Evolutionary conservation across 2,797 vertebrate species (phyloP).

Genomic region (Periparus ater): DNA sequence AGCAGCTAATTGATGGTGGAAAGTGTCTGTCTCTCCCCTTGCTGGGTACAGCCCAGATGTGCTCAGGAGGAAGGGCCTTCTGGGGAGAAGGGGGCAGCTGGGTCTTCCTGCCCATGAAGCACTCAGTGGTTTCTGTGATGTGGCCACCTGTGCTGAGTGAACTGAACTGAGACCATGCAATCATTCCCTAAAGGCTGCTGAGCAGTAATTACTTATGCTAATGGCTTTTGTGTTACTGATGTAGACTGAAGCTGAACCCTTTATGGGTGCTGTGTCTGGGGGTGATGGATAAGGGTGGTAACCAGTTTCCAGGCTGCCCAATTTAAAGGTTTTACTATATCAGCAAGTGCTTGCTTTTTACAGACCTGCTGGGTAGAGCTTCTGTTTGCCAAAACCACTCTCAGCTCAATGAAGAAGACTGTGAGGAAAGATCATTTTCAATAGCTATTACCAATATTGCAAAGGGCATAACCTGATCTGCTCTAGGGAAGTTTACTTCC

Average conservation of each 20-base stretch:
- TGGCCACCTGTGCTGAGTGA: neutral
- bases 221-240: neutral
- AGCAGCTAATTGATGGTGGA: neutral
- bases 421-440: neutral
- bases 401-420: neutral
- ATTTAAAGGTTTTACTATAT: neutral
- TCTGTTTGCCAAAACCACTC: neutral
- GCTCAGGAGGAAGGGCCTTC: neutral
- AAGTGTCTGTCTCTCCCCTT: neutral
- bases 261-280: neutral
- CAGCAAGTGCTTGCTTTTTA: neutral
- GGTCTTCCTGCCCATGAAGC: fast-evolving
- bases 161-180: neutral
- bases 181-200: neutral
- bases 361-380: neutral
- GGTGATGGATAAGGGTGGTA: neutral
- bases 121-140: neutral
- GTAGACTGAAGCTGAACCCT: neutral
- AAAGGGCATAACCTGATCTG: neutral
- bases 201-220: neutral
- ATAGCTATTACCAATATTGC: neutral
- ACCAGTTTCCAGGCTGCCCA: neutral
- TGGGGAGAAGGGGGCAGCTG: neutral
- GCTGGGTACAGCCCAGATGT: fast-evolving
- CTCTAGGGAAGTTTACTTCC: neutral